Evolutionary conservation across 1,140 invertebrate species (phyloP).

Genomic region (Aculops lycopersici): DNA sequence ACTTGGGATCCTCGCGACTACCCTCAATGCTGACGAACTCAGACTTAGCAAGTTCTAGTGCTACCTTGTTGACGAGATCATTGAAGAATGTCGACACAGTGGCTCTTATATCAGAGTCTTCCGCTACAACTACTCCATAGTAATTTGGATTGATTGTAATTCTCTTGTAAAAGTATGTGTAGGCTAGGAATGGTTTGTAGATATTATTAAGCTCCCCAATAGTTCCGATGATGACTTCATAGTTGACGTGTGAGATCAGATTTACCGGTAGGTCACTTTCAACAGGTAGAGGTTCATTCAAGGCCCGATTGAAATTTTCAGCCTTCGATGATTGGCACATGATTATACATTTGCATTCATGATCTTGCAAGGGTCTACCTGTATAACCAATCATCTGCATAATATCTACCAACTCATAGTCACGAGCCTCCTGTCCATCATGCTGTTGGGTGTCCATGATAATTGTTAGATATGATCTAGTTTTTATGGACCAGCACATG

Average conservation of each 20-base stretch:
- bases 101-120: too few relatives aligned
- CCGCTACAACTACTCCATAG: slow-evolving; percentile 73
- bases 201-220: slow-evolving; percentile 99
- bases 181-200: slow-evolving; percentile 93
- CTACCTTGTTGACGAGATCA: slow-evolving; percentile 80
- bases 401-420: slow-evolving; percentile 86
- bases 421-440: slow-evolving; percentile 83
- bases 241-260: slow-evolving; percentile 96
- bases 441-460: slow-evolving; percentile 94
- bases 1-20: slow-evolving; percentile 97
- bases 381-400: slow-evolving; percentile 84
- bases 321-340: slow-evolving; percentile 92
- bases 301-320: slow-evolving; percentile 92
- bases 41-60: slow-evolving; percentile 76
- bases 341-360: slow-evolving; percentile 77
- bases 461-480: slow-evolving; percentile 61
- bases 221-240: slow-evolving; percentile 95
- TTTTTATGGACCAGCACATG: slow-evolving; percentile 62
- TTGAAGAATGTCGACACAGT: slow-evolving; percentile 94
- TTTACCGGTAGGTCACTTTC: slow-evolving; percentile 87
- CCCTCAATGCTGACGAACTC: slow-evolving; percentile 72
- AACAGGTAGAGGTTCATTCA: slow-evolving; percentile 87
- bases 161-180: slow-evolving; percentile 87
- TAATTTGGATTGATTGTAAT: slow-evolving; percentile 99
- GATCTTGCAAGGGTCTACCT: slow-evolving; percentile 56